These are phyloP conservation scores for Microctenopoma lineatum DNA, from an alignment of 2,797 vertebrate genomes.

Conservation along the genomic window DNA sequence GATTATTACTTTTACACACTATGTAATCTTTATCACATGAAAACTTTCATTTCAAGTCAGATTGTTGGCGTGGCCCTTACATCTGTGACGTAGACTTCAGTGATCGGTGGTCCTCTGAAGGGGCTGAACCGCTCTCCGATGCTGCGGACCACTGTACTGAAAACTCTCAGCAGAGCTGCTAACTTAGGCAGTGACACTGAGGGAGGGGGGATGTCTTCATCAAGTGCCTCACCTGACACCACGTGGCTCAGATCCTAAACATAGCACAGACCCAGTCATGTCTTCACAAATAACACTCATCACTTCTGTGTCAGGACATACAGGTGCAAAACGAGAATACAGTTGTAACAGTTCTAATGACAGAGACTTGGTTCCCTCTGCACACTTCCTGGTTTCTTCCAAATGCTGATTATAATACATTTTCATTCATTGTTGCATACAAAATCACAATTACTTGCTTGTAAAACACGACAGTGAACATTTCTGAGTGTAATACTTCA, in stretches of 20 bases:
- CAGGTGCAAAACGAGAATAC: not conserved
- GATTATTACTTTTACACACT: too few relatives aligned
- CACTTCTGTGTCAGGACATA: not conserved
- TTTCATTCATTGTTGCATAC: not conserved
- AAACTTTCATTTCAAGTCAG: too few relatives aligned
- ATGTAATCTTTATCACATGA: too few relatives aligned
- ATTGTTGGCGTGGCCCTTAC: slow-evolving; percentile 76
- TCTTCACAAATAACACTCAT: not conserved
- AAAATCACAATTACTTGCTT: not conserved
- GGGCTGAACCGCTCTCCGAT: slow-evolving; percentile 97
- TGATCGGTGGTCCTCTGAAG: slow-evolving; percentile 93
- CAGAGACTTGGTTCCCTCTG: too few relatives aligned
- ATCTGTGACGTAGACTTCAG: slow-evolving; percentile 94
- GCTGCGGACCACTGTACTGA: slow-evolving; percentile 98
- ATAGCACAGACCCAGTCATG: slow-evolving; percentile 15
- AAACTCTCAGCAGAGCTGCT: slow-evolving; percentile 96
- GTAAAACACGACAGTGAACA: not conserved
- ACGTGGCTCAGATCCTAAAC: slow-evolving; percentile 94
- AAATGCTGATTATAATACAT: too few relatives aligned
- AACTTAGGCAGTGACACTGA: slow-evolving; percentile 96
- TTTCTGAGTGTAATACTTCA: not conserved
- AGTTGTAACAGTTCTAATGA: not conserved
- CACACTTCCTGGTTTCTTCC: too few relatives aligned
- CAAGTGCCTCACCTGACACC: slow-evolving; percentile 88
- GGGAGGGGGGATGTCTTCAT: slow-evolving; percentile 97